Base-by-base conservation (phyloP, 2,797 vertebrate species). In the Leptoclinus maculatus region DNA sequence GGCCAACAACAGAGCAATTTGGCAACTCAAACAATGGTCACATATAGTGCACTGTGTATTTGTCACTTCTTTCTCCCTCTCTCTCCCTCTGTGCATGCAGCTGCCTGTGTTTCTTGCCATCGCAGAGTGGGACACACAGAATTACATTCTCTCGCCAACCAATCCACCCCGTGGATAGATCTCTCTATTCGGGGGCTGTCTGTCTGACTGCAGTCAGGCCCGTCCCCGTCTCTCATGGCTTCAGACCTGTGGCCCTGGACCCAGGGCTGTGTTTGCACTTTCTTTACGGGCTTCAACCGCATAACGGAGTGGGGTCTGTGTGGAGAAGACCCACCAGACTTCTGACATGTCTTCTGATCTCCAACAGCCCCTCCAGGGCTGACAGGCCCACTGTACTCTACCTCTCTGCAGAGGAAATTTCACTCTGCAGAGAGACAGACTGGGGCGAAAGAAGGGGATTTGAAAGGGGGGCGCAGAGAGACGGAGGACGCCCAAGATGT, bases 11-110 rank as follows among this genome's bases (percentile, higher is more conserved):
- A 84, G 82, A 85, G 84, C 88, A 91, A 90, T 88, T 90, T 90
- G 82, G 87, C 86, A 91, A 84, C 87, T 91, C 90, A 91, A 90
- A 92, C 90, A 87, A 89, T 85, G 86, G 86, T 86, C 85, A 86
- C 91, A 88, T 88, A 86, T 84, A 83, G 83, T 65, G 81, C 79
- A 73, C 80, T 79, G 70, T 89, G 82, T 78, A 84, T 88, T 89
- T 90, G 87, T 91, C 88, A 80, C 85, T 82, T 77, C 60, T 72
- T 51, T 70, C 81, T 25, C 66, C 29, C 64, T 78, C 38, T 36
- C 53, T 69, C 79, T 83, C 73, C 75, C 80, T 83, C 72, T 88
- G 87, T 84, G 82, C 80, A 87, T 84, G 80, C 58, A 80, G 83
- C 78, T 74, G 71, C 49, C 75, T 58, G 12, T 63, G 77, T 81